A percentile compares a stretch with the other conserved stretches of the same genome.
phyloP scores from a whole-genome alignment of 2,888 invertebrate genomes.

The Calameuta idolon region DNA sequence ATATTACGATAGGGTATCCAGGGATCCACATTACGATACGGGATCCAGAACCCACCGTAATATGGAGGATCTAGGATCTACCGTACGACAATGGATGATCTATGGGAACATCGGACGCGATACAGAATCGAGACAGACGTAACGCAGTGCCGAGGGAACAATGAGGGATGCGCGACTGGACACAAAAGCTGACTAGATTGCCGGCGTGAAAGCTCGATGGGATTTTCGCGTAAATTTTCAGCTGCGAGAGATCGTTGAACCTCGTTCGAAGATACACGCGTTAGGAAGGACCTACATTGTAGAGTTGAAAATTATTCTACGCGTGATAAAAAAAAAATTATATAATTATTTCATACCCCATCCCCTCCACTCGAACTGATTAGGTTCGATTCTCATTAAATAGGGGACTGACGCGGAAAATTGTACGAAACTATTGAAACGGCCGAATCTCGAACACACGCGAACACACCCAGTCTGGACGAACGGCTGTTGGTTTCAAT shows the following conservation, averaged over 20 bases:
- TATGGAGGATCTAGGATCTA: neutral
- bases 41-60: neutral
- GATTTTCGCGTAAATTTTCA: neutral
- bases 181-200: conserved; percentile 45
- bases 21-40: too few species aligned
- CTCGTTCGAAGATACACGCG: neutral
- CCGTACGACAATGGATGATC: conserved; percentile 39
- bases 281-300: fast-evolving
- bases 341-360: neutral
- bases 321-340: neutral
- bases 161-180: conserved; percentile 22
- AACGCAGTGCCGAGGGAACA: conserved; percentile 15
- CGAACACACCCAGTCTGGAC: neutral
- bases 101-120: conserved; percentile 37
- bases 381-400: neutral
- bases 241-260: neutral
- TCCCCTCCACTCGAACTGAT: too few species aligned
- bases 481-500: neutral
- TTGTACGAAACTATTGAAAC: neutral
- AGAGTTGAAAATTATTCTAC: neutral
- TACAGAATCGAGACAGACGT: conserved; percentile 34
- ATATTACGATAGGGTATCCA: too few species aligned
- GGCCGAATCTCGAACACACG: neutral
- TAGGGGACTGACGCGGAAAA: neutral
- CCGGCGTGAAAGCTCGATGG: conserved; percentile 40